Evolutionary conservation across 1,140 invertebrate species (phyloP).

Genomic region (Musca vetustissima): DNA sequence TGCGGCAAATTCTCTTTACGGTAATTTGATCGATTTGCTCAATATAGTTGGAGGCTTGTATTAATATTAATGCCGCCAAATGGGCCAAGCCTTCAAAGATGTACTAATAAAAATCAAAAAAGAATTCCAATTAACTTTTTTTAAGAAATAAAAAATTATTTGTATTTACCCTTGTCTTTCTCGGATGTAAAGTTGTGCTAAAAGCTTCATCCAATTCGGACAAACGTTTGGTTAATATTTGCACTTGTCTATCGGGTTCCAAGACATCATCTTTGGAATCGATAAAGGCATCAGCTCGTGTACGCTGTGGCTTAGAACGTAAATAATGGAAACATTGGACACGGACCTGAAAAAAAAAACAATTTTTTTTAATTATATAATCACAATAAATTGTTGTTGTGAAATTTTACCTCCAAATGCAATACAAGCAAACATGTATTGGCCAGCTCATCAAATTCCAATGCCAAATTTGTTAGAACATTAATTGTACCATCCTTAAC

Average conservation of each 20-base stretch:
- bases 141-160: background rate
- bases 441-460: slow-evolving; percentile 84
- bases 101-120: slow-evolving; percentile 65
- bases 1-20: slow-evolving; percentile 81
- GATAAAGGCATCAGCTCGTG: slow-evolving; percentile 44
- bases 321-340: slow-evolving; percentile 95
- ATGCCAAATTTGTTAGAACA: slow-evolving; percentile 65
- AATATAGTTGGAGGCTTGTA: slow-evolving; percentile 78
- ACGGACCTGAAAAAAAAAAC: slow-evolving; percentile 61
- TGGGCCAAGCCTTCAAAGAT: slow-evolving; percentile 93
- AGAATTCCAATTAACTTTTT: slow-evolving; percentile 16
- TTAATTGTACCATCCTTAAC: slow-evolving; percentile 55
- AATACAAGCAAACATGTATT: slow-evolving; percentile 88
- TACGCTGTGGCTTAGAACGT: slow-evolving; percentile 53
- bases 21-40: slow-evolving; percentile 78
- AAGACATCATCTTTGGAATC: slow-evolving; percentile 60
- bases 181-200: slow-evolving; percentile 69
- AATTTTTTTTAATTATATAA: too few species aligned
- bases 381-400: background rate
- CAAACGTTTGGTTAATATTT: slow-evolving; percentile 78
- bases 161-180: slow-evolving; percentile 78
- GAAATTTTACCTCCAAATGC: slow-evolving; percentile 77
- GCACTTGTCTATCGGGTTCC: slow-evolving; percentile 79
- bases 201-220: slow-evolving; percentile 78
- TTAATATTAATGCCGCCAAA: slow-evolving; percentile 81